Evolutionary conservation across 2,797 vertebrate species (phyloP).

Genomic region (Oreonectes daqikongensis): DNA sequence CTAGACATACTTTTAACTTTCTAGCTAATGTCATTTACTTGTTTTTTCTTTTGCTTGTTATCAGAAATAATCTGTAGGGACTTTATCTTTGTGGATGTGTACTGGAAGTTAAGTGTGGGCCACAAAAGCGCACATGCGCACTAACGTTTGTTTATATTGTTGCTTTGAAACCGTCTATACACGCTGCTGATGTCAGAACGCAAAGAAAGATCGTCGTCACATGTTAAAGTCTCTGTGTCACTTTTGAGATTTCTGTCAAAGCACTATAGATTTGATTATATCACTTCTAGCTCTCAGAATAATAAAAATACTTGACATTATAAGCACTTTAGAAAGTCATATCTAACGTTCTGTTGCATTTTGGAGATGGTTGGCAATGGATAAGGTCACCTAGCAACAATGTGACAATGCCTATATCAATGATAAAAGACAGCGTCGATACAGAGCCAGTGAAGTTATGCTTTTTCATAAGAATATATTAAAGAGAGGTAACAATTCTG

Average conservation of each 20-base stretch:
- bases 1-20: too few species aligned
- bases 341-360: neutral
- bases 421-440: neutral
- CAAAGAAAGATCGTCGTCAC: neutral
- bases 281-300: neutral
- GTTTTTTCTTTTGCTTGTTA: too few species aligned
- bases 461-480: neutral
- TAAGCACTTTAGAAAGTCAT: slow-evolving; percentile 13
- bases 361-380: slow-evolving; percentile 4
- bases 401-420: neutral
- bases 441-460: neutral
- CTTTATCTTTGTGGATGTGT: too few species aligned
- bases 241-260: slow-evolving; percentile 8
- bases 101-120: too few species aligned
- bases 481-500: neutral
- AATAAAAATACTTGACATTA: slow-evolving; percentile 5
- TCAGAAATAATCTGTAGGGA: too few species aligned
- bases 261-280: slow-evolving; percentile 19
- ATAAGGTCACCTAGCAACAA: slow-evolving; percentile 1
- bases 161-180: too few species aligned
- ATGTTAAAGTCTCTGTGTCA: neutral
- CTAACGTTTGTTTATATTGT: too few species aligned
- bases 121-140: too few species aligned
- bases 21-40: too few species aligned
- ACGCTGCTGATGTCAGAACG: neutral